phyloP scores from a whole-genome alignment of 2,888 invertebrate genomes.

The Cylloceria caligata region DNA sequence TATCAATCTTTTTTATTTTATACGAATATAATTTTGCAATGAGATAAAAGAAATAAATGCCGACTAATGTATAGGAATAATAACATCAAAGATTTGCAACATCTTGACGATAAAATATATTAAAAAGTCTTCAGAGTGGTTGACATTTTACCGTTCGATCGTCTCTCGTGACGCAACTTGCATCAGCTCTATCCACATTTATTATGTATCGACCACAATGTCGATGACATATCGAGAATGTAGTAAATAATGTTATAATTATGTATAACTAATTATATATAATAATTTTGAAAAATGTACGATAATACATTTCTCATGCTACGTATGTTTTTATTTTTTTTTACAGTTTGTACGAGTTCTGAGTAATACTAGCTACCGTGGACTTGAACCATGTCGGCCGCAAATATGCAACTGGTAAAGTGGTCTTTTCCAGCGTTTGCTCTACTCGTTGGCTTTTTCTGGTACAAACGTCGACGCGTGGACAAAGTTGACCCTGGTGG shows the following conservation, averaged over 20 bases:
- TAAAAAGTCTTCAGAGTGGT: slow-evolving; percentile 18
- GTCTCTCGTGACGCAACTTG: slow-evolving; percentile 26
- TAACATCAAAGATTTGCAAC: not conserved
- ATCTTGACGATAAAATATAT: not conserved
- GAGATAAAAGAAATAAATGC: not conserved
- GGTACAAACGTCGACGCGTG: slow-evolving; percentile 92
- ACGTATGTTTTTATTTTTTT: slow-evolving; percentile 15
- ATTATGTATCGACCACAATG: not conserved
- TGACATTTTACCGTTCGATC: slow-evolving; percentile 33
- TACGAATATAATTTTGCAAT: not conserved
- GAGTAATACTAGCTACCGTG: slow-evolving; percentile 88
- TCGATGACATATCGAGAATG: not conserved
- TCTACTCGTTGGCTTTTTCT: slow-evolving; percentile 91
- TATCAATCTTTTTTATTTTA: too few relatives aligned
- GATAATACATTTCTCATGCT: not conserved
- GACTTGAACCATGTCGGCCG: slow-evolving; percentile 91
- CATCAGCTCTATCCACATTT: slow-evolving; percentile 27
- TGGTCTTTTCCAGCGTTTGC: slow-evolving; percentile 93
- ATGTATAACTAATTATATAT: not conserved
- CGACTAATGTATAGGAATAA: not conserved
- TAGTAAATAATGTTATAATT: not conserved
- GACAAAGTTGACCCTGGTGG: slow-evolving; percentile 91
- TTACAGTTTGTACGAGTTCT: slow-evolving; percentile 76
- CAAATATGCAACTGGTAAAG: slow-evolving; percentile 90
- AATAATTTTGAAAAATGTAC: not conserved